phyloP scores from a whole-genome alignment of 1,140 invertebrate genomes.

The Magallana ariakensis region DNA sequence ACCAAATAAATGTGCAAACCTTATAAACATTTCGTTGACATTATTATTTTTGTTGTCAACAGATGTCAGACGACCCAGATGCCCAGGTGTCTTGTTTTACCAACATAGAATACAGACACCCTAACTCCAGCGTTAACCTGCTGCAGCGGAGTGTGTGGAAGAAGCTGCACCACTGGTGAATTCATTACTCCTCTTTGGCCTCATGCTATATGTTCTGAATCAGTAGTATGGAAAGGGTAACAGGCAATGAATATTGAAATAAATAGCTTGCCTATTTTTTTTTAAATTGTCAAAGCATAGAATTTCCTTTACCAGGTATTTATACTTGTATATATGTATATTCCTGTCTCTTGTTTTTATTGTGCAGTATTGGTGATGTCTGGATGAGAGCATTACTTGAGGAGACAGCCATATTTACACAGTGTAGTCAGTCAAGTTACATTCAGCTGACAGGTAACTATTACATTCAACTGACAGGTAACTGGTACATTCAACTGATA shows the following conservation, averaged over 20 bases:
- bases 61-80: slow-evolving; percentile 61
- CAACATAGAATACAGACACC: slow-evolving; percentile 58
- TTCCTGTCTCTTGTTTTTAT: background rate
- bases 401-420: slow-evolving; percentile 54
- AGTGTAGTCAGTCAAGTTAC: slow-evolving; percentile 44
- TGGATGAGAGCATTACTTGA: slow-evolving; percentile 59
- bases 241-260: no score
- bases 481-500: no score
- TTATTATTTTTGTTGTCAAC: background rate
- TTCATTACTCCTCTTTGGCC: background rate
- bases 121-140: slow-evolving; percentile 57
- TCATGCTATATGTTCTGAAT: no score
- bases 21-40: background rate
- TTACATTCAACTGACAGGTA: no score
- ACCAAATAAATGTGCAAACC: no score
- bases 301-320: no score
- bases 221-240: no score
- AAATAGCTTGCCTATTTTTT: no score
- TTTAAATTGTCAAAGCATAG: no score
- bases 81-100: slow-evolving; percentile 45
- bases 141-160: slow-evolving; percentile 57
- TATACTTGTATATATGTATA: no score
- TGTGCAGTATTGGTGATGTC: slow-evolving; percentile 52
- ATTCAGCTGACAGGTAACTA: slow-evolving; percentile 62
- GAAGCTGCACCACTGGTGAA: slow-evolving; percentile 53